phyloP scores from a whole-genome alignment of 2,113 vertebrate genomes.

The Numida meleagris region DNA sequence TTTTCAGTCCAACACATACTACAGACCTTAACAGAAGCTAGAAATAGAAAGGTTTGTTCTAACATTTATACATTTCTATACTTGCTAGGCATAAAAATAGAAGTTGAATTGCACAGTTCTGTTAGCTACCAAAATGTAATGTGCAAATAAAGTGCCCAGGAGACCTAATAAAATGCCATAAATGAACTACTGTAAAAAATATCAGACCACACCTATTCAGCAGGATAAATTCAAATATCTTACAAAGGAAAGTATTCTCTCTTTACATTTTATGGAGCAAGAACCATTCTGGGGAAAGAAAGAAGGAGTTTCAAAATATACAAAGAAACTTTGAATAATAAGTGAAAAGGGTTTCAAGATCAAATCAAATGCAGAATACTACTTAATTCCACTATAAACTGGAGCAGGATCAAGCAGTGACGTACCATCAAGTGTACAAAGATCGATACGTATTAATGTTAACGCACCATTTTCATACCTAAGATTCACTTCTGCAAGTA shows the following conservation, averaged over 20 bases:
- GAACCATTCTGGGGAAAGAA: constrained; percentile 10
- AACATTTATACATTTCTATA: constrained; percentile 56
- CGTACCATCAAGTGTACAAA: background rate
- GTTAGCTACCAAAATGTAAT: constrained; percentile 60
- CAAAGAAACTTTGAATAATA: constrained; percentile 34
- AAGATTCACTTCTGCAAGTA: background rate
- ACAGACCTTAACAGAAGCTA: constrained; percentile 29
- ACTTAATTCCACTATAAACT: background rate
- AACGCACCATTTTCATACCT: background rate
- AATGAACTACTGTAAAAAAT: constrained; percentile 70
- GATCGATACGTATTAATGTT: background rate
- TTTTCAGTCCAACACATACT: background rate
- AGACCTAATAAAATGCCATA: constrained; percentile 73
- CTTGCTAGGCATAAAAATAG: constrained; percentile 59
- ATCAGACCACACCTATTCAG: constrained; percentile 73
- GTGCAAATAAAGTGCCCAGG: constrained; percentile 68
- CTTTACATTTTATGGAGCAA: constrained; percentile 43
- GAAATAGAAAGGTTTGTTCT: constrained; percentile 63
- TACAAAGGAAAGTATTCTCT: constrained; percentile 69
- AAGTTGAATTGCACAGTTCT: constrained; percentile 58
- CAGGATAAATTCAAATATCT: constrained; percentile 50
- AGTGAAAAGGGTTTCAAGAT: background rate
- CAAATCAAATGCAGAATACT: background rate
- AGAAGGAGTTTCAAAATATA: constrained; percentile 32
- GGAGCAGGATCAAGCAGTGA: background rate